Evolutionary conservation across 1,140 invertebrate genomes (phyloP).

Genomic region (Meloidogyne floridensis): DNA sequence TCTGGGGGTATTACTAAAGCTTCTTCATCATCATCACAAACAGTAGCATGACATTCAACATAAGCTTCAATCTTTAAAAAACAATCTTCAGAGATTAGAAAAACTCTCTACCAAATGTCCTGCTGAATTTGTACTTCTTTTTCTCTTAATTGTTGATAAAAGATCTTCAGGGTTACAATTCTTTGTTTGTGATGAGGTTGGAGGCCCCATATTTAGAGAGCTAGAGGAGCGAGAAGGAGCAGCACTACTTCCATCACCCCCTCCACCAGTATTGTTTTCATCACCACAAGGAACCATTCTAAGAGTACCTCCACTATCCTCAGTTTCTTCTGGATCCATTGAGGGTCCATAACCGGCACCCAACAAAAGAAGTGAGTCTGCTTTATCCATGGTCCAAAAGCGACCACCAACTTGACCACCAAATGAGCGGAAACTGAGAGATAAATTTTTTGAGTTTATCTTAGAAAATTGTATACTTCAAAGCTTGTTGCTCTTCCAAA

Average conservation of each 20-base stretch:
- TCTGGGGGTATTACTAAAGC: neutral
- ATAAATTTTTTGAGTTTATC: neutral
- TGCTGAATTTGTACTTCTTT: conserved; percentile 3
- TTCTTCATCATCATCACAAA: conserved; percentile 9
- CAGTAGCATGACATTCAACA: conserved; percentile 31
- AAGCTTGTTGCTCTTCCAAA: neutral
- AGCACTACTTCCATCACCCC: neutral
- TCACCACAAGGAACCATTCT: conserved; percentile 26
- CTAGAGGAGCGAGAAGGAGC: conserved; percentile 25
- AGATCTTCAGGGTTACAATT: neutral
- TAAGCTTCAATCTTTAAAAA: conserved; percentile 25
- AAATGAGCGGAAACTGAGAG: neutral
- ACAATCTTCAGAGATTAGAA: neutral
- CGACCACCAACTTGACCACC: neutral
- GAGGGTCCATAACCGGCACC: neutral
- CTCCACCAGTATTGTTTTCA: conserved; percentile 13
- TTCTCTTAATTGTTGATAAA: neutral
- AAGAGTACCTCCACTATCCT: conserved; percentile 36
- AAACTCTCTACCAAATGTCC: neutral
- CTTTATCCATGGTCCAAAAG: conserved; percentile 1
- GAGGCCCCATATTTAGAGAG: conserved; percentile 18
- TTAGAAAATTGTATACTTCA: neutral
- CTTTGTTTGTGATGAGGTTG: conserved; percentile 8
- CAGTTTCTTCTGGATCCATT: conserved; percentile 33
- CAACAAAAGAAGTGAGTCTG: neutral